Base-by-base conservation (phyloP, 2,888 invertebrate species). In the Drosophila fungiperda region DNA sequence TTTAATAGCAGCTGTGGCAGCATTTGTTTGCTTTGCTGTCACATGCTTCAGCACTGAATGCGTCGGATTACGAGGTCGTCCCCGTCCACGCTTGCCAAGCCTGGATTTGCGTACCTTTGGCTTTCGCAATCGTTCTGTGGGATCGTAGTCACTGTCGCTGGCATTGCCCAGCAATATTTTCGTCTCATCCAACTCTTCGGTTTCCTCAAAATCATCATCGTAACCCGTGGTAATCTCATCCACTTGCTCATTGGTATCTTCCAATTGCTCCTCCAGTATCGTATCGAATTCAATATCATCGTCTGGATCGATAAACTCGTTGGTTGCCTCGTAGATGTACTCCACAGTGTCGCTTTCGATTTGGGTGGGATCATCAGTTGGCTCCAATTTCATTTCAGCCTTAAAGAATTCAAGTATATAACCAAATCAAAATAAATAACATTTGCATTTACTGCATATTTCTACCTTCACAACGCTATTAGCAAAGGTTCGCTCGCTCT, bases 401-500 rank as follows among this genome's bases (percentile, higher is more conserved):
- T 91, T 59, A 8, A 54, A 54, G 8, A 50, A 36, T 8, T 11
- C 11, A 68, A 57, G 5, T 3, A 11, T 32, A 15, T 1, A 49
- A 32, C 9, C 9, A 8, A 36, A 57, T 36, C 5, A 17, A 33
- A 0, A 29, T 9, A 29, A 3, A 23, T 17, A 5, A 6, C 26
- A 45, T 42, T 36, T 49, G n/a, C 9, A 35, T 40, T 48, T 45
- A 20, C 1, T 17, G 11, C 6, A 17, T 7, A 1, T 9, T 15
- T 11, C 6, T 72, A 91, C 91, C 86, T 92, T 92, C 1, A 92
- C 87, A 35, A 91, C 81, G 45, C 85, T 86, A 45, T 84, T 88
- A 64, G 91, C 76, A 62, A 92, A 79, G 0, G 92, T 82, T n/a
- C 89, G 74, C 53, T 92, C 92, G 64, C 90, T 92, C 4, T 89